Conservation (phyloP, 2,113 vertebrate genomes). For the Canis aureus region DNA sequence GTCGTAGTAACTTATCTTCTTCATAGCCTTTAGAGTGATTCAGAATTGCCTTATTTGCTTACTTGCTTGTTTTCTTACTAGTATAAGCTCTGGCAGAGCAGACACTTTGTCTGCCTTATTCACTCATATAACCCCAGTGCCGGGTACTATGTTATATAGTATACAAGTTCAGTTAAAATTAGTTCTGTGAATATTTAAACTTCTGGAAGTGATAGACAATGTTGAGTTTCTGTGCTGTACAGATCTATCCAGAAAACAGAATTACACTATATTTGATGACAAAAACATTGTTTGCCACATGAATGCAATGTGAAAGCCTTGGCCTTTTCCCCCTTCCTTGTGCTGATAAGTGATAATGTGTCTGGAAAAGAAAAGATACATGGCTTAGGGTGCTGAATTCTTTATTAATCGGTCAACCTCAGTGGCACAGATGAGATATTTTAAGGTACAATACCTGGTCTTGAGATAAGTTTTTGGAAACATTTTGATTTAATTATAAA, state of each 20-base stretch:
- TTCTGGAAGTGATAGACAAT: not conserved
- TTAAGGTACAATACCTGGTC: not conserved
- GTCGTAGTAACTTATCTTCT: not conserved
- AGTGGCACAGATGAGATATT: conserved; percentile 19
- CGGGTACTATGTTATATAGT: not conserved
- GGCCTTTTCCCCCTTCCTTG: fast-evolving
- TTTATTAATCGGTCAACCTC: not conserved
- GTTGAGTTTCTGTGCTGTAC: conserved; percentile 2
- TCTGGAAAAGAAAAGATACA: conserved; percentile 32
- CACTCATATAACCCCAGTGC: not conserved
- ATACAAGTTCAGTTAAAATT: not conserved
- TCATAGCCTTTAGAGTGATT: not conserved
- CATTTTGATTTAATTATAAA: conserved; percentile 60
- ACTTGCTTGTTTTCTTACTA: not conserved
- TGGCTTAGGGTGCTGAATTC: conserved; percentile 33
- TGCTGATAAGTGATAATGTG: not conserved
- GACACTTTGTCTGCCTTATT: not conserved
- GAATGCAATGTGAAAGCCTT: not conserved
- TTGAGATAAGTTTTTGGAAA: conserved; percentile 47
- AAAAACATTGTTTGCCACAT: conserved; percentile 36
- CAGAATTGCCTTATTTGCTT: not conserved
- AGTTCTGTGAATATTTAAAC: conserved; percentile 20
- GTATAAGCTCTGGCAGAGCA: not conserved
- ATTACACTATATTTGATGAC: conserved; percentile 14
- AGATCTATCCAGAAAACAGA: conserved; percentile 2